A percentile compares a stretch with the other conserved stretches of the same genome.
These are phyloP conservation scores for Camponotus fellah DNA, from an alignment of 2,888 invertebrate species.

Conservation along the genomic window DNA sequence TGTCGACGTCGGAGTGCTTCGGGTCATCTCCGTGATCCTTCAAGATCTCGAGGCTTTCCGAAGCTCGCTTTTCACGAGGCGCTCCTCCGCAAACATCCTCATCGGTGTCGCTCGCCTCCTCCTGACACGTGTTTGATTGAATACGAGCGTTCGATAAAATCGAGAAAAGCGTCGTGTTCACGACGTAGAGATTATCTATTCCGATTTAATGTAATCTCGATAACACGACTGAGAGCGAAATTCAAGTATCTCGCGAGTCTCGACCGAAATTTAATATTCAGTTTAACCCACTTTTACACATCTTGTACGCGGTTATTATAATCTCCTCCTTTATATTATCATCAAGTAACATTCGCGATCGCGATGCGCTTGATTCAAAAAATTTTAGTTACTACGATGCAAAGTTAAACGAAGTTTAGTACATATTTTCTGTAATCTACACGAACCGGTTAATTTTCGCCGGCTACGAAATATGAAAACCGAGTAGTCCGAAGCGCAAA, in stretches of 20 bases:
- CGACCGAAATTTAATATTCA: neutral
- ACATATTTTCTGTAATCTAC: constrained; percentile 29
- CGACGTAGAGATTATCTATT: neutral
- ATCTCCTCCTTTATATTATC: neutral
- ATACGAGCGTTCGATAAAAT: constrained; percentile 19
- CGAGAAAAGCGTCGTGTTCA: neutral
- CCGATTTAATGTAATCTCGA: constrained; percentile 9
- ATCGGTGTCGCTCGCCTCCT: constrained; percentile 28
- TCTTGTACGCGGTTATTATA: neutral
- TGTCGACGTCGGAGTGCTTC: constrained; percentile 34
- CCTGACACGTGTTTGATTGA: constrained; percentile 53
- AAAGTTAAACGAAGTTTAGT: neutral
- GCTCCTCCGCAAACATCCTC: constrained; percentile 44
- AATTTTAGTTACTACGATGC: neutral
- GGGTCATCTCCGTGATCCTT: constrained; percentile 52
- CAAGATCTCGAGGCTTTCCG: constrained; percentile 30
- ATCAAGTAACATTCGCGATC: constrained; percentile 12
- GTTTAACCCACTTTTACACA: neutral
- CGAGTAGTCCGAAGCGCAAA: constrained; percentile 35
- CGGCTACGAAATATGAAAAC: neutral
- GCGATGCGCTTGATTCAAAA: constrained; percentile 17
- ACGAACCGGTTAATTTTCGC: constrained; percentile 29
- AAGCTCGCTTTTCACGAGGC: constrained; percentile 32
- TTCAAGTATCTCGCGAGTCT: neutral
- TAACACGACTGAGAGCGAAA: no score